Base-by-base conservation (phyloP, 2,113 vertebrate species). In the Dipodomys ordii region DNA sequence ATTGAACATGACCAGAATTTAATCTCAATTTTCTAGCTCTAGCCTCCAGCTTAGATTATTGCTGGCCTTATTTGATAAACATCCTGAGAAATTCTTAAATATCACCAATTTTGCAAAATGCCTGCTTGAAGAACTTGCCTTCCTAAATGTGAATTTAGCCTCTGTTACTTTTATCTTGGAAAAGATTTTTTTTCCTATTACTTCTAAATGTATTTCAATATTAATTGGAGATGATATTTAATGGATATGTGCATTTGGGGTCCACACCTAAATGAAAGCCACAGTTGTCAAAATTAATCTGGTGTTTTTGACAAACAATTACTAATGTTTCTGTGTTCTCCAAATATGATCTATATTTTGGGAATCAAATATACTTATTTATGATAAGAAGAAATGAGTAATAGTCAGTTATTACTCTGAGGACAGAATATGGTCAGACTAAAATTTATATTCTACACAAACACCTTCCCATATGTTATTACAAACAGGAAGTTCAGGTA, bases 131-230 rank as follows among this genome's bases (percentile, higher is more conserved):
- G 79, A 92, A 3, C 74, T 73, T 91, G 74, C n/a, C 74, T 87
- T 94, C 80, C 82, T 64, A 67, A 82, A 80, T 1, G 4, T 85
- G 83, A 32, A 72, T 74, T 0, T 0, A 7, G 7, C 85, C 53
- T 88, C 72, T 44, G 7, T 88, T 94, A 64, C 88, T 93, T 93
- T 83, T 84, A 88, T 78, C 35, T 95, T 35, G 72, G 32, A 67
- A 96, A 20, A 87, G 77, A 86, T 0, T 0, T 60, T 3, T 2
- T 39, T n/a, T 94, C 76, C 30, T 71, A 71, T 92, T 92, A 92
- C 94, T 7, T 39, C 13, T 91, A 65, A 87, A 93, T 90, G 87
- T 88, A 96, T 95, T 97, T 97, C 30, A 76, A 95, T 95, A 96
- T 88, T 92, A 72, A 71, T 74, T 96, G 82, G 53, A 78, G 83